Evolutionary conservation across 2,888 invertebrate genomes (phyloP).

Genomic region (Graphium colonna): DNA sequence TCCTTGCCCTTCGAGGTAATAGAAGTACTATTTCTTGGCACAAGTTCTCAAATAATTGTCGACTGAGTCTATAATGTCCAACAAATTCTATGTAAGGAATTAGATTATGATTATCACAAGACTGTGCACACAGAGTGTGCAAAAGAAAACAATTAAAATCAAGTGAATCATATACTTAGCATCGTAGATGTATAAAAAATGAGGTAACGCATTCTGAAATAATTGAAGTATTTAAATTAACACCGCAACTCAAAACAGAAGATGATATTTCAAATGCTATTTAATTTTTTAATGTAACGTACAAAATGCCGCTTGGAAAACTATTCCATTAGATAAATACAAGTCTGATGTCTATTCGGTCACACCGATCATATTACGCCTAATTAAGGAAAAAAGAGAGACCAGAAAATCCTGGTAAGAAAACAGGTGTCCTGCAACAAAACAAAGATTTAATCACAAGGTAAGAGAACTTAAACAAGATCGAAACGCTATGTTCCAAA

Average conservation of each 20-base stretch:
- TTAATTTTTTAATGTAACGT: neutral
- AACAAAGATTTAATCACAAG: neutral
- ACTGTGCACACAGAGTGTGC: too few relatives aligned
- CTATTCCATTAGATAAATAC: constrained; percentile 1
- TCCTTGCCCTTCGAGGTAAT: too few relatives aligned
- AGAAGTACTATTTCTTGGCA: too few relatives aligned
- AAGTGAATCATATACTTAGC: too few relatives aligned
- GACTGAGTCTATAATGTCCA: too few relatives aligned
- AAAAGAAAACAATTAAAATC: too few relatives aligned
- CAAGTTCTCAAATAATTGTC: too few relatives aligned
- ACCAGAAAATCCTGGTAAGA: constrained; percentile 7
- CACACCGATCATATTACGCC: neutral
- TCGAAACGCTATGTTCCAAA: neutral
- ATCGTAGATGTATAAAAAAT: too few relatives aligned
- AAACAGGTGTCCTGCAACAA: neutral
- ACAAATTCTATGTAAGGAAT: too few relatives aligned
- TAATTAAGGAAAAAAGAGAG: neutral
- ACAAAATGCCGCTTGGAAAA: constrained; percentile 1
- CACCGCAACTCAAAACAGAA: neutral
- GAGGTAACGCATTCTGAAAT: too few relatives aligned
- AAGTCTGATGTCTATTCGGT: neutral
- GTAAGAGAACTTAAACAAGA: constrained; percentile 1
- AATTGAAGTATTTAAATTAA: neutral
- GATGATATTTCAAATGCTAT: neutral
- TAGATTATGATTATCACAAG: too few relatives aligned